Evolutionary conservation across 2,113 vertebrate genomes (phyloP).

Genomic region (Pyrgilauda ruficollis): DNA sequence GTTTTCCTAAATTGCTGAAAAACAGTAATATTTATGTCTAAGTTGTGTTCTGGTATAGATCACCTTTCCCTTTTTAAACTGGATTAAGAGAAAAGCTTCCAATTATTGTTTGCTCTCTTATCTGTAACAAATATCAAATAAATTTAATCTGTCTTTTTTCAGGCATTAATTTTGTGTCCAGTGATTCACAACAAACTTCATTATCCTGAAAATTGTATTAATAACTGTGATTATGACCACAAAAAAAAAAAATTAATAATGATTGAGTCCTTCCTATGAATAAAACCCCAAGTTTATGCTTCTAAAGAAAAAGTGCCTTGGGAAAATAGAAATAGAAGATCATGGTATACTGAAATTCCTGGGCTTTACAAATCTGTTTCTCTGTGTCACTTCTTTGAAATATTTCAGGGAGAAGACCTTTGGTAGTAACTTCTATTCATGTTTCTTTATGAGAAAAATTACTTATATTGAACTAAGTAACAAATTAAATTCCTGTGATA

Average conservation of each 20-base stretch:
- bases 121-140: background rate
- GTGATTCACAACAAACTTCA: background rate
- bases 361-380: background rate
- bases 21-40: background rate
- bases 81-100: background rate
- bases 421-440: background rate
- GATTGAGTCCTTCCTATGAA: background rate
- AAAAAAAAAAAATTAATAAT: background rate
- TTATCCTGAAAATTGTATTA: background rate
- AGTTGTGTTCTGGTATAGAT: background rate
- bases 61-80: background rate
- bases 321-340: background rate
- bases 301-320: background rate
- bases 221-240: background rate
- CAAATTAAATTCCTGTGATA: background rate
- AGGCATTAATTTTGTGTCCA: background rate
- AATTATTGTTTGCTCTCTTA: background rate
- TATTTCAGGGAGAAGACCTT: background rate
- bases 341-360: background rate
- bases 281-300: background rate
- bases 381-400: background rate
- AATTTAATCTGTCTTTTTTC: background rate
- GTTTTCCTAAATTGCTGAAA: background rate
- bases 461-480: background rate
- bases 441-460: background rate